Percentiles rank a stretch among this genome's conserved stretches.
Conservation (phyloP, 1,140 invertebrate genomes). For the Drosophila neocordata region DNA sequence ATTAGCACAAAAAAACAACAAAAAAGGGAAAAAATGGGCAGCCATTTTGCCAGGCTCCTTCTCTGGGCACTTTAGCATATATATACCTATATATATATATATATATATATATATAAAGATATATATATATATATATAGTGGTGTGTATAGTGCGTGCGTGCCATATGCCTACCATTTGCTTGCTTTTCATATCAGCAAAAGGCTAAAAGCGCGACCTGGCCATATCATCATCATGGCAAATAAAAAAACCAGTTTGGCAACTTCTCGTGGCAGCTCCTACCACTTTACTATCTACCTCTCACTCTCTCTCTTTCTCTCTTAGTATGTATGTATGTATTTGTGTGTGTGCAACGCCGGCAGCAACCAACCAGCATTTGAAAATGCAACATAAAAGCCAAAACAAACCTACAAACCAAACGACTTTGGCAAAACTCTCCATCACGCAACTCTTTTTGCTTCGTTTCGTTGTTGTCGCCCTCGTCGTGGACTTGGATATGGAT, state of each 20-base stretch:
- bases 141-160: conserved; percentile 59
- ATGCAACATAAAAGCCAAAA: conserved; percentile 76
- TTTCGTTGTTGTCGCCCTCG: conserved; percentile 20
- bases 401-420: conserved; percentile 44
- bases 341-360: conserved; percentile 56
- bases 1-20: conserved; percentile 36
- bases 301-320: conserved; percentile 9
- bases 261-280: conserved; percentile 38
- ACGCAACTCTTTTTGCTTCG: conserved; percentile 50
- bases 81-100: not conserved
- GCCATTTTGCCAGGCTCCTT: conserved; percentile 53
- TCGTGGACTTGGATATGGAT: conserved; percentile 13
- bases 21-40: conserved; percentile 23
- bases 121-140: not conserved
- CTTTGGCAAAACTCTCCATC: conserved; percentile 71
- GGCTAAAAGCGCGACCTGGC: conserved; percentile 68
- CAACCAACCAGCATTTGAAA: conserved; percentile 80
- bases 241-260: conserved; percentile 72
- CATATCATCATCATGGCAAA: conserved; percentile 55
- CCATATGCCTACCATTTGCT: conserved; percentile 54
- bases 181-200: conserved; percentile 72
- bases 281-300: conserved; percentile 27
- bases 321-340: conserved; percentile 20
- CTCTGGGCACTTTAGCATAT: not conserved
- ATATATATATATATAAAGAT: too few relatives aligned